These are phyloP conservation scores for Pristionchus entomophagus DNA, from an alignment of 2,888 invertebrate genomes.

Conservation along the genomic window DNA sequence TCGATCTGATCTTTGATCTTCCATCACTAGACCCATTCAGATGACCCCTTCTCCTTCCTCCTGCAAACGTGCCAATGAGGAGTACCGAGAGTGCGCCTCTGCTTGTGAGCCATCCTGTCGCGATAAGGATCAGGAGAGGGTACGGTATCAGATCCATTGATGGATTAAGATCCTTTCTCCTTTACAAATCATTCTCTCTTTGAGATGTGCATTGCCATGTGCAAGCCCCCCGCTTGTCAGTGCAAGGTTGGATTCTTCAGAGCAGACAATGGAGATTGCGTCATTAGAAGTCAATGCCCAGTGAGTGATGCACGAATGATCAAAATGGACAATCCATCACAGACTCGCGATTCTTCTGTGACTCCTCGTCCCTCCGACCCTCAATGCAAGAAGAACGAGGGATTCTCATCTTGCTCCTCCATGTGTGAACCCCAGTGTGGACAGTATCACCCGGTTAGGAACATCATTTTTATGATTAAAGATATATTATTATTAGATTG, in stretches of 20 bases:
- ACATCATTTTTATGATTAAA: neutral
- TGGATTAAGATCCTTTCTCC: neutral
- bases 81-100: neutral
- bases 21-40: neutral
- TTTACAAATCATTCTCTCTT: neutral
- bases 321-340: neutral
- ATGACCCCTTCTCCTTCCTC: neutral
- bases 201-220: slow-evolving; percentile 12
- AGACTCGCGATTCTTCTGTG: neutral
- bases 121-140: neutral
- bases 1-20: neutral
- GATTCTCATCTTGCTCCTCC: slow-evolving; percentile 1
- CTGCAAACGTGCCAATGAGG: neutral
- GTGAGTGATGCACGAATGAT: neutral
- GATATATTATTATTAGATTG: neutral
- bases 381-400: neutral
- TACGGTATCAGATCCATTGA: neutral
- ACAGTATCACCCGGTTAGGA: neutral
- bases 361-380: neutral
- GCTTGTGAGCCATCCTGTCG: neutral
- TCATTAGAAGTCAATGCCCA: neutral
- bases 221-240: slow-evolving; percentile 17
- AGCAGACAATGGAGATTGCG: neutral
- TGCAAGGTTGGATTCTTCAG: slow-evolving; percentile 20
- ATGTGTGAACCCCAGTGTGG: slow-evolving; percentile 30